Evolutionary conservation across 2,888 invertebrate genomes (phyloP), one percentile per base, ranked within the genome.

Genomic region (Bursaphelenchus okinawaensis): DNA sequence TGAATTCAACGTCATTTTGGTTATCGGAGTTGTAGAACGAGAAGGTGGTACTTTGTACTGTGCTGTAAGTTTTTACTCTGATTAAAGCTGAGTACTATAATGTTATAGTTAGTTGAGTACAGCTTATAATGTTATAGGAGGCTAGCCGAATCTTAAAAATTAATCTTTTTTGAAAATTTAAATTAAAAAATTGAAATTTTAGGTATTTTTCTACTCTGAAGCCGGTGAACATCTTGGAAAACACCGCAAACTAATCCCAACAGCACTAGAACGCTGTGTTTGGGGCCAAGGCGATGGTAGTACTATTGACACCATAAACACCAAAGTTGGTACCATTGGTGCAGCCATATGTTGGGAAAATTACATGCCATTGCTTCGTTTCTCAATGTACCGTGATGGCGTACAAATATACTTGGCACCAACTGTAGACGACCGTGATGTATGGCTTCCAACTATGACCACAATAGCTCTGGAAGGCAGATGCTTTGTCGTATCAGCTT

Each of bases 261-360:
- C 79, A 9, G 79, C 79, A 1, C 40, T 59, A 50, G 60, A 59
- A 27, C 50, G 60, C 12, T 59, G 60, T 20, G 73, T 79, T 3
- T 79, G 79, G 79, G 78, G 79, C 4, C 67, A 69, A 22, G 79
- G 79, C 0, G 77, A 78, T 62, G 77, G 79, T 9, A 74, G 75
- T 1, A 78, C 76, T 1, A 72, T 79, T 69, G 66, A 72, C 0
- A 77, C 76, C 12, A 52, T 75, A 6, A 62, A 71, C 16, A 78
- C 79, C 8, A 61, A 57, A 7, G 26, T 79, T 7, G 79, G 79
- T 7, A 75, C 66, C 28, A 73, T 79, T 52, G 77, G 76, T 12
- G 69, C 75, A 9, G 77, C 73, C 6, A 74, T 79, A 40, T 79
- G 79, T 59, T 79, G 79, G 79, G 79, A 79, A 62, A 79, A 77